Evolutionary conservation across 2,797 vertebrate species (phyloP).

Genomic region (Anguilla pacifica): DNA sequence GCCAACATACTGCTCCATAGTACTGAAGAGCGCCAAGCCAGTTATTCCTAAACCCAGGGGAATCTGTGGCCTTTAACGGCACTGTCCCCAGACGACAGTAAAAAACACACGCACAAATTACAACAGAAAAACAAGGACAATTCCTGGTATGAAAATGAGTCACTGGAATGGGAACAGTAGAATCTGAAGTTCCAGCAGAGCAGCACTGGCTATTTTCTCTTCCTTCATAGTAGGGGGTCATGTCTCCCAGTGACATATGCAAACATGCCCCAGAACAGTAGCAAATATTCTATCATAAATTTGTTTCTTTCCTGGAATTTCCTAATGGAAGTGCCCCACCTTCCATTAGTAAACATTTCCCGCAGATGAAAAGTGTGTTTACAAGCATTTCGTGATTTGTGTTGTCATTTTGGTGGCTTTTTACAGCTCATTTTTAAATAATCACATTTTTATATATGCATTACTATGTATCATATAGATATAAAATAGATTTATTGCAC

Average conservation of each 20-base stretch:
- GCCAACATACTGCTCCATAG: not conserved
- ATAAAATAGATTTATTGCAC: not conserved
- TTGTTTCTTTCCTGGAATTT: not conserved
- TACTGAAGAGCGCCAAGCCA: not conserved
- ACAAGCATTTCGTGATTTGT: not conserved
- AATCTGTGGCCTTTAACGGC: not conserved
- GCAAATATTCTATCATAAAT: not conserved
- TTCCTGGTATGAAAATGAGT: not conserved
- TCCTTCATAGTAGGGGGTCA: not conserved
- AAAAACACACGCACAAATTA: not conserved
- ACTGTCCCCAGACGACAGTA: not conserved
- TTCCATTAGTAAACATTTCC: conserved; percentile 10
- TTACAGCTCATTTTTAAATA: not conserved
- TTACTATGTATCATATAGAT: not conserved
- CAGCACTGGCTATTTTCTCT: not conserved
- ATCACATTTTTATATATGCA: not conserved
- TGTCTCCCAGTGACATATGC: not conserved
- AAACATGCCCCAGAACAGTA: not conserved
- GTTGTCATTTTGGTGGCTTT: not conserved
- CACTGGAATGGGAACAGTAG: not conserved
- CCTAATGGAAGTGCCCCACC: not conserved
- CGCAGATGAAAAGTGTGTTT: not conserved
- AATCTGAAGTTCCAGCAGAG: not conserved
- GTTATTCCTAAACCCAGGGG: not conserved
- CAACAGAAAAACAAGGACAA: conserved; percentile 2